phyloP scores from a whole-genome alignment of 2,797 vertebrate genomes.

The Manis crassicaudata region DNA sequence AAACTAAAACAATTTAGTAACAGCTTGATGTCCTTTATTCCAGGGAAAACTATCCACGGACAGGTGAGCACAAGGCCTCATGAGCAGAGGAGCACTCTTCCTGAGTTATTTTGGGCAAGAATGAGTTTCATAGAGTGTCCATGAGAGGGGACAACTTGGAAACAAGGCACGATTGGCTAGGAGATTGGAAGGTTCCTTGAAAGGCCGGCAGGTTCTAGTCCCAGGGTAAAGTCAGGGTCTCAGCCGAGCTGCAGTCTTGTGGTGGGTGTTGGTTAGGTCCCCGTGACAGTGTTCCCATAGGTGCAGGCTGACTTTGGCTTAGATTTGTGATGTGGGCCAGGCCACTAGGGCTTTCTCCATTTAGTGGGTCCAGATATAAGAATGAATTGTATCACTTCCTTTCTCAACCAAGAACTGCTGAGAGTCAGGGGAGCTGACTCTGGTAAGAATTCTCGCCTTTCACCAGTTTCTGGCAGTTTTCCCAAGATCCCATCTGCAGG shows the following conservation, averaged over 20 bases:
- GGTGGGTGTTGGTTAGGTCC: background rate
- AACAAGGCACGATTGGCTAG: background rate
- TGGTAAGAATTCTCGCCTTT: background rate
- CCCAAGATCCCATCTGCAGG: background rate
- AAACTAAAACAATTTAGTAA: background rate
- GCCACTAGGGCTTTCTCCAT: background rate
- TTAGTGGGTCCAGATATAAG: background rate
- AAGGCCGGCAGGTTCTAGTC: background rate
- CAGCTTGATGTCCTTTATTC: background rate
- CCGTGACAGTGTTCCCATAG: background rate
- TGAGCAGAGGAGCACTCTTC: background rate
- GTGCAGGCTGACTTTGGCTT: background rate
- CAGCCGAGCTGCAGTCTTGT: background rate
- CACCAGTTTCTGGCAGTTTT: background rate
- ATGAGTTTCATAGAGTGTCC: background rate
- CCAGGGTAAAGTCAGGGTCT: background rate
- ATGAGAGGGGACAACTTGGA: background rate
- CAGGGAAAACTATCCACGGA: background rate
- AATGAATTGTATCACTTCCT: background rate
- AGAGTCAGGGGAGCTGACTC: background rate
- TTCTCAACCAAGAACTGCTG: background rate
- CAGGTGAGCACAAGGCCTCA: background rate
- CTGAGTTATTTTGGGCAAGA: background rate
- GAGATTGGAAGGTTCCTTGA: background rate
- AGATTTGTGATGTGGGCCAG: background rate